A percentile compares a stretch with the other conserved stretches of the same genome.
Conservation (phyloP, 2,113 vertebrate genomes). For the Epinephelus lanceolatus region DNA sequence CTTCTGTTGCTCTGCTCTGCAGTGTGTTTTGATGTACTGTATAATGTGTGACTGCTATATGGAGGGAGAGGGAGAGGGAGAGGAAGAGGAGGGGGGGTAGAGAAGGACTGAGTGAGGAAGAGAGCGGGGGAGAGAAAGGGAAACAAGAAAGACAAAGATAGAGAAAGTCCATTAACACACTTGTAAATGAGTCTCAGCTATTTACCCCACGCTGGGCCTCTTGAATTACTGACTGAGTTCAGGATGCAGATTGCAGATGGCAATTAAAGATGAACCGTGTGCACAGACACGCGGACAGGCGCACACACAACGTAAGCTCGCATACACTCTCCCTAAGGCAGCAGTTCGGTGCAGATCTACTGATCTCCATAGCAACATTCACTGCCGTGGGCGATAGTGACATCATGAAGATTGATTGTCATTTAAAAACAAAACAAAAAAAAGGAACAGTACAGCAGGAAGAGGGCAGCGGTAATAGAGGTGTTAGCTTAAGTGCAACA, state of each 20-base stretch:
- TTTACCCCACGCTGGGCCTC: slow-evolving; percentile 79
- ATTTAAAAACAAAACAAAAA: slow-evolving; percentile 59
- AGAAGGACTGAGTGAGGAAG: slow-evolving; percentile 7
- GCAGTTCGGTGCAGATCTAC: slow-evolving; percentile 70
- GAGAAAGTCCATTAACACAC: slow-evolving; percentile 77
- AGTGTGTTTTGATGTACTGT: slow-evolving; percentile 33
- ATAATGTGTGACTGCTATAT: slow-evolving; percentile 8
- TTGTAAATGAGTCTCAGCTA: slow-evolving; percentile 79
- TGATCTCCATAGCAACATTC: slow-evolving; percentile 82
- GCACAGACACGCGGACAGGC: slow-evolving; percentile 33
- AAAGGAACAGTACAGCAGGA: slow-evolving; percentile 51
- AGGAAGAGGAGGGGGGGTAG: not conserved
- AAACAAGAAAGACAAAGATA: slow-evolving; percentile 59
- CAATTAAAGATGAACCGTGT: slow-evolving; percentile 79
- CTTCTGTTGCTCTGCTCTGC: slow-evolving; percentile 3
- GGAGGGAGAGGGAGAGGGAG: not conserved
- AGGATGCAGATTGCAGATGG: slow-evolving; percentile 79
- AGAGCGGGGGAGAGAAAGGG: slow-evolving; percentile 21
- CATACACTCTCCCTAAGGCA: slow-evolving; percentile 56
- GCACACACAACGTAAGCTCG: slow-evolving; percentile 31
- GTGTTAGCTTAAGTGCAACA: slow-evolving; percentile 45
- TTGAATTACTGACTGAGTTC: slow-evolving; percentile 76
- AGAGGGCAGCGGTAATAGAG: slow-evolving; percentile 40
- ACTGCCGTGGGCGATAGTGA: slow-evolving; percentile 73
- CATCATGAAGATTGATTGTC: slow-evolving; percentile 80